A percentile compares a stretch with the other conserved stretches of the same genome.
phyloP scores from a whole-genome alignment of 2,797 vertebrate genomes.

The Mycteria americana region DNA sequence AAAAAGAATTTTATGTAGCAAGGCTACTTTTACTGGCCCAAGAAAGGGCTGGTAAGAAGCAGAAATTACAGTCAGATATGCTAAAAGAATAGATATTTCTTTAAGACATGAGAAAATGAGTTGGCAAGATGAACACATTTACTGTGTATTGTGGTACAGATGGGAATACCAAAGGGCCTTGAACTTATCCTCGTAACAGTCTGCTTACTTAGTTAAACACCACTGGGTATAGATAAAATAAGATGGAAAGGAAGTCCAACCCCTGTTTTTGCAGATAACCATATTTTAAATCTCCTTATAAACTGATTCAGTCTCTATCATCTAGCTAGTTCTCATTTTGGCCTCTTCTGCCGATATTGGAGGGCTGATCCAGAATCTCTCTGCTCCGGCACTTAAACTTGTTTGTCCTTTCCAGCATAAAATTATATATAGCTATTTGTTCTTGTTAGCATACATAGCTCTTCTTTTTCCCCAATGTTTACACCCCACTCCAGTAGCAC shows the following conservation, averaged over 20 bases:
- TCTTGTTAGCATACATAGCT: background rate
- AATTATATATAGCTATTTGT: background rate
- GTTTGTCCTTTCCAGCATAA: background rate
- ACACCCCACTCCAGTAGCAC: background rate
- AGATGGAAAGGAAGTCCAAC: background rate
- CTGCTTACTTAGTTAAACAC: background rate
- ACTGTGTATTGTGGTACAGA: background rate
- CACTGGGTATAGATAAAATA: background rate
- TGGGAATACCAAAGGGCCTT: background rate
- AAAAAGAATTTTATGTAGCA: background rate
- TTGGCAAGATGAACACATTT: background rate
- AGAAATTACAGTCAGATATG: background rate
- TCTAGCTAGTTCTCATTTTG: background rate
- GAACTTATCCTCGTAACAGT: background rate
- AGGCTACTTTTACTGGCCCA: background rate
- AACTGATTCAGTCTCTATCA: background rate
- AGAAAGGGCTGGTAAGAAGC: background rate
- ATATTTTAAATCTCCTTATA: background rate
- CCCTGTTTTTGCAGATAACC: background rate
- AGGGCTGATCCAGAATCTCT: background rate
- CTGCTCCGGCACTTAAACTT: background rate
- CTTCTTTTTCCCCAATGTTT: background rate
- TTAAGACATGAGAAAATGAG: background rate
- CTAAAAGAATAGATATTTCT: background rate
- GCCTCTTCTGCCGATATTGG: background rate